Evolutionary conservation across 2,888 invertebrate species (phyloP).

Genomic region (Drosophila tanythrix): DNA sequence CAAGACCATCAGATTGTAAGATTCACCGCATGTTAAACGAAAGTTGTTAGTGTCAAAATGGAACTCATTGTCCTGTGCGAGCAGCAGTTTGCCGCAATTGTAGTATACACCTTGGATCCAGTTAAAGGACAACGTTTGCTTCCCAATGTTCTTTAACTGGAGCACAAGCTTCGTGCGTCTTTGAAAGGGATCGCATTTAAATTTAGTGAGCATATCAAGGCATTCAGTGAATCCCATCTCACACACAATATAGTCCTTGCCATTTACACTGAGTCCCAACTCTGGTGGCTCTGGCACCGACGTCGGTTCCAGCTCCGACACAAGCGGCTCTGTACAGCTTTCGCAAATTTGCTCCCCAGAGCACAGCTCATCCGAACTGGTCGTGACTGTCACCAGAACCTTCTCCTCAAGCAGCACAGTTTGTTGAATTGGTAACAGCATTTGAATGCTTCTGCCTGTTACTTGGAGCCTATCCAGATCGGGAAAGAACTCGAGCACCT

Average conservation of each 20-base stretch:
- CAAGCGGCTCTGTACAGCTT: neutral
- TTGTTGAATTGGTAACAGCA: slow-evolving; percentile 11
- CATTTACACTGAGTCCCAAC: slow-evolving; percentile 71
- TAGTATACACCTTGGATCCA: slow-evolving; percentile 71
- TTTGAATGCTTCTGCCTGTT: slow-evolving; percentile 50
- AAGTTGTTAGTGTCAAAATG: slow-evolving; percentile 69
- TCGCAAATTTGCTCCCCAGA: slow-evolving; percentile 36
- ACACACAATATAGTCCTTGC: slow-evolving; percentile 49
- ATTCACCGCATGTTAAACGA: slow-evolving; percentile 64
- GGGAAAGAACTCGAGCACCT: slow-evolving; percentile 77
- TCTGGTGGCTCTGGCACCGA: slow-evolving; percentile 35
- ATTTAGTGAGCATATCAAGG: slow-evolving; percentile 52
- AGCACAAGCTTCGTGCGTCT: slow-evolving; percentile 54
- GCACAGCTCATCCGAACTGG: slow-evolving; percentile 35
- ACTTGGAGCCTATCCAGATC: slow-evolving; percentile 71
- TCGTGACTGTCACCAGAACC: slow-evolving; percentile 50
- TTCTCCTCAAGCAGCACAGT: slow-evolving; percentile 40
- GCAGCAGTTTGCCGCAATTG: slow-evolving; percentile 58
- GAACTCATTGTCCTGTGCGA: slow-evolving; percentile 73
- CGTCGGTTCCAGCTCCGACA: neutral
- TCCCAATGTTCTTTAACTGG: slow-evolving; percentile 72
- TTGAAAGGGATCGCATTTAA: slow-evolving; percentile 71
- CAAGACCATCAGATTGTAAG: slow-evolving; percentile 58
- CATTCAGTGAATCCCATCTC: slow-evolving; percentile 44
- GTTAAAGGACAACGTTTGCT: slow-evolving; percentile 64